These are phyloP conservation scores for Zaprionus tsacasi DNA, from an alignment of 1,140 invertebrate genomes.

Conservation along the genomic window DNA sequence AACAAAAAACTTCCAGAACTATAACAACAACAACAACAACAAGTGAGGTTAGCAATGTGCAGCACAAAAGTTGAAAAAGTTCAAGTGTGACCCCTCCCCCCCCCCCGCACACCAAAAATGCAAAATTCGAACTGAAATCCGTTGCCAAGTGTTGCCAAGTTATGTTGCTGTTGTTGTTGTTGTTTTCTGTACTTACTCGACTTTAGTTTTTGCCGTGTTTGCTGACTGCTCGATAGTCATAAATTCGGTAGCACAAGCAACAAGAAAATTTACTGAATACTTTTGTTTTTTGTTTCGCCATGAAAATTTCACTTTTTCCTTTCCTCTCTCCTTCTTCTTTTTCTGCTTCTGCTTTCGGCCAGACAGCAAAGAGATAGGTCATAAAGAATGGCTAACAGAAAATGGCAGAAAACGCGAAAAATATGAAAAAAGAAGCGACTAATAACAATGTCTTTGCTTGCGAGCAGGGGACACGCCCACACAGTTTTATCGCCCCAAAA, in stretches of 20 bases:
- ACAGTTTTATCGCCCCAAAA: conserved; percentile 58
- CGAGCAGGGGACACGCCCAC: conserved; percentile 48
- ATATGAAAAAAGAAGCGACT: conserved; percentile 61
- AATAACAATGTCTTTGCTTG: conserved; percentile 53
- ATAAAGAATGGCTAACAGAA: conserved; percentile 64
- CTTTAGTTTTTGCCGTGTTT: conserved; percentile 58
- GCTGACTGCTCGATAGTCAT: conserved; percentile 66
- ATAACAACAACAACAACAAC: conserved; percentile 12
- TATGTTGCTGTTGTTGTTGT: conserved; percentile 41
- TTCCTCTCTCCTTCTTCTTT: background rate
- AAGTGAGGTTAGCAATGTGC: background rate
- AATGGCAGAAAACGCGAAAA: conserved; percentile 56
- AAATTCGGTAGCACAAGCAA: conserved; percentile 52
- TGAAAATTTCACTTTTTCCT: background rate
- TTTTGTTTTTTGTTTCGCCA: conserved; percentile 8
- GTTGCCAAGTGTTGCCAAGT: conserved; percentile 63
- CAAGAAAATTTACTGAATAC: conserved; percentile 41
- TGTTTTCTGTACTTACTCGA: conserved; percentile 10
- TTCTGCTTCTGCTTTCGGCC: conserved; percentile 19
- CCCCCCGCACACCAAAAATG: conserved; percentile 41
- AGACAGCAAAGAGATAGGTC: conserved; percentile 40
- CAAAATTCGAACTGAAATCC: conserved; percentile 35
- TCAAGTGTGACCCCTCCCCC: conserved; percentile 14
- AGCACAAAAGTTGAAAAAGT: conserved; percentile 42
- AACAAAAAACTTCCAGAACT: conserved; percentile 24